Evolutionary conservation across 2,888 invertebrate genomes (phyloP), one percentile per base, ranked within the genome.

Genomic region (Tricholauxania praeusta): DNA sequence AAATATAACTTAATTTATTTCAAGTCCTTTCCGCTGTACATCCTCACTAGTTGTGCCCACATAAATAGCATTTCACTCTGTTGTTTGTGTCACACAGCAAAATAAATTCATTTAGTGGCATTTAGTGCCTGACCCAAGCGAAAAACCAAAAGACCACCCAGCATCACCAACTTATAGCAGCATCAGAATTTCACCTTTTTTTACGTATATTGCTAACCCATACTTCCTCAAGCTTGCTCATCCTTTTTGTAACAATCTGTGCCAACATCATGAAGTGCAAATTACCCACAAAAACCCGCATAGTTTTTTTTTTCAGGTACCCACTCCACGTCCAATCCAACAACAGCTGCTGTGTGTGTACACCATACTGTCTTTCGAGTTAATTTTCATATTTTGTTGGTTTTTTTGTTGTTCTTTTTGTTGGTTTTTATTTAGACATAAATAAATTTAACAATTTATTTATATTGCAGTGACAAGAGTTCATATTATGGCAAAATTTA

Each of bases 21-120:
- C 2, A 6, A 5, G 1, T 39, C 39, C 7, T 39, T 39, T 10
- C 39, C 39, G 8, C 39, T 39, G 39, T 39, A 39, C 3, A 8
- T 39, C 39, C 39, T 39, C 5, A 39, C 39, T 1, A 39, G 1
- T 39, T 39, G 7, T 39, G n/a, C 12, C 64, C 79, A 82, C 82
- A 82, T 82, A 83, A 82, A 82, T 83, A 82, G 82, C 83, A 83
- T 83, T 82, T 82, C 81, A 83, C 79, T 82, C 83, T 82, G 81
- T 82, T 83, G 83, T 80, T 79, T 82, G 51, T 39, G 22, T 67
- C 62, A 53, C 63, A 65, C 71, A 76, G 78, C 81, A 76, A 81
- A 82, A 82, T 82, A 82, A 82, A 82, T 83, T 82, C 82, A 82
- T 82, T 82, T 83, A 83, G 83, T 81, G 83, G 83, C 83, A 80